phyloP scores from a whole-genome alignment of 1,140 invertebrate genomes.

The Apis cerana region DNA sequence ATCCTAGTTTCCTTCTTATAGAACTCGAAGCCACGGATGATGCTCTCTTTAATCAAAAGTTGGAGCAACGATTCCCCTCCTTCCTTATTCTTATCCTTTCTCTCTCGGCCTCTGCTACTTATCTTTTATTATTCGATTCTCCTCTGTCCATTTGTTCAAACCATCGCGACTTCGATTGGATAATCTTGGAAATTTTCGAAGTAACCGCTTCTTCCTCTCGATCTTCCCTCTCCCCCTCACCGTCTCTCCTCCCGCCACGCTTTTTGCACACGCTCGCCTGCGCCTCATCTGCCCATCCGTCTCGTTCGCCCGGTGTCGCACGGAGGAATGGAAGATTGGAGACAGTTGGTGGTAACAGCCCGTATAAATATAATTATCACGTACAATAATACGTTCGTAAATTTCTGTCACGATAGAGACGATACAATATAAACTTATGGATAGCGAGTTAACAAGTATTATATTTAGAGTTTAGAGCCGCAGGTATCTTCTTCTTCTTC shows the following conservation, averaged over 20 bases:
- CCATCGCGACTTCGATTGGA: not conserved
- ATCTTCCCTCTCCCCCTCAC: slow-evolving; percentile 2
- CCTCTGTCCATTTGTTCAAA: too few relatives aligned
- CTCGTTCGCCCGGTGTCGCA: slow-evolving; percentile 70
- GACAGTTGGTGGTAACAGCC: slow-evolving; percentile 75
- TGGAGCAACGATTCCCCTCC: not conserved
- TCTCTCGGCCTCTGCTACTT: too few relatives aligned
- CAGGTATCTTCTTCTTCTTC: slow-evolving; percentile 64
- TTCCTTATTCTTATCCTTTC: too few relatives aligned
- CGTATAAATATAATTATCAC: slow-evolving; percentile 78
- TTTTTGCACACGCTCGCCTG: slow-evolving; percentile 23
- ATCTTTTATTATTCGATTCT: too few relatives aligned
- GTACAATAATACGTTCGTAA: slow-evolving; percentile 73
- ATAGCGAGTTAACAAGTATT: slow-evolving; percentile 75
- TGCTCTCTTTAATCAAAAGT: slow-evolving; percentile 52
- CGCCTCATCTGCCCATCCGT: slow-evolving; percentile 26
- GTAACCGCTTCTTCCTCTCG: not conserved
- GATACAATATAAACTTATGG: slow-evolving; percentile 78
- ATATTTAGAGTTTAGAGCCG: slow-evolving; percentile 75
- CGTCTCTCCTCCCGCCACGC: slow-evolving; percentile 3
- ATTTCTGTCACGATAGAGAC: slow-evolving; percentile 71
- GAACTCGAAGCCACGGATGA: not conserved
- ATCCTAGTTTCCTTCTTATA: not conserved
- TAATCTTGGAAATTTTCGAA: not conserved
- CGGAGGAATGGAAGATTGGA: slow-evolving; percentile 72